Conservation (phyloP, 2,797 vertebrate species). For the Petrocephalus sullivani region DNA sequence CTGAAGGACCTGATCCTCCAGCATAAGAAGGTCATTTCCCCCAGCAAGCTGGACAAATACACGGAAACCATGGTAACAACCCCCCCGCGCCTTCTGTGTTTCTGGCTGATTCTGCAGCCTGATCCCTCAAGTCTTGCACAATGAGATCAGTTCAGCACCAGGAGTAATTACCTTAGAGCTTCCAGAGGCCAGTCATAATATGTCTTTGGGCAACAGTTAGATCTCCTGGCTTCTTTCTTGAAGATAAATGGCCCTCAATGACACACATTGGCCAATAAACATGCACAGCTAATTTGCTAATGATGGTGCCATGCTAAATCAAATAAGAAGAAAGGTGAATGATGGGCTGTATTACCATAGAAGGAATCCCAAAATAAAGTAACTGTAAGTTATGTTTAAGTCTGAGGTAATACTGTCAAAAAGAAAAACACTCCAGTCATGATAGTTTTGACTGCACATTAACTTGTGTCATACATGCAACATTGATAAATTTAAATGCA, state of each 20-base stretch:
- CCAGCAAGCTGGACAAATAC: conserved; percentile 81
- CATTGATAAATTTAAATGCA: not conserved
- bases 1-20: conserved; percentile 80
- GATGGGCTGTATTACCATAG: not conserved
- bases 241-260: not conserved
- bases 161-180: not conserved
- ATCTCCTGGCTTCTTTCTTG: not conserved
- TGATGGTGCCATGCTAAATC: not conserved
- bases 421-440: not conserved
- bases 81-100: not conserved
- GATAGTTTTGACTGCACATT: not conserved
- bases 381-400: not conserved
- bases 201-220: not conserved
- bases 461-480: not conserved
- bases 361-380: not conserved
- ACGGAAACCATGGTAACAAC: conserved; percentile 80
- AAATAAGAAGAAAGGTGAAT: not conserved
- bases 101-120: not conserved
- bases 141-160: conserved; percentile 2
- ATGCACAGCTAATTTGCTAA: not conserved
- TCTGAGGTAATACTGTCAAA: not conserved
- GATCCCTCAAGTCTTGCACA: not conserved
- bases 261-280: not conserved
- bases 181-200: not conserved
- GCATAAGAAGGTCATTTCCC: conserved; percentile 68